phyloP scores from a whole-genome alignment of 2,888 invertebrate species.

The Cabera pusaria region DNA sequence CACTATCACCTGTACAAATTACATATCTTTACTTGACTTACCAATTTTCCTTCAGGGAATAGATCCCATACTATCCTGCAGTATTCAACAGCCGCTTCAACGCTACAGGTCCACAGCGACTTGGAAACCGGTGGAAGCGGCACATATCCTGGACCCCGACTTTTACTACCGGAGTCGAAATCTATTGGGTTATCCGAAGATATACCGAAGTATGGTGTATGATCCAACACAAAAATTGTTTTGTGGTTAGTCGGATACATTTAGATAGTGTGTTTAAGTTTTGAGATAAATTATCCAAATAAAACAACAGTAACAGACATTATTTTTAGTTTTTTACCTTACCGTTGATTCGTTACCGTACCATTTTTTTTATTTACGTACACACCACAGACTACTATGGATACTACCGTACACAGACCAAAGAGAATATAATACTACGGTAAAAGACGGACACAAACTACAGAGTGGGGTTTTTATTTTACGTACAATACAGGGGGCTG shows the following conservation, averaged over 20 bases:
- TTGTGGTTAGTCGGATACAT: constrained; percentile 94
- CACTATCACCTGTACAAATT: no score
- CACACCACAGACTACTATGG: no score
- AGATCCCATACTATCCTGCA: constrained; percentile 98
- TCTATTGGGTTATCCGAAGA: constrained; percentile 92
- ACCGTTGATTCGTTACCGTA: no score
- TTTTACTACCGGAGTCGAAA: constrained; percentile 88
- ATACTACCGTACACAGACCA: no score
- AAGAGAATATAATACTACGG: no score
- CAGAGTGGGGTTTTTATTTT: no score
- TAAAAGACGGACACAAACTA: no score
- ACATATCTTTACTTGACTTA: no score
- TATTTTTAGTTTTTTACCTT: no score
- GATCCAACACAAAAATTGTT: constrained; percentile 97
- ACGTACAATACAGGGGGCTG: no score
- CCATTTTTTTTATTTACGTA: no score
- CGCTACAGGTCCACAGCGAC: constrained; percentile 97
- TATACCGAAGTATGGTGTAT: constrained; percentile 95
- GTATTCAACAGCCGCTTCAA: constrained; percentile 97
- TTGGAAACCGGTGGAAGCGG: constrained; percentile 94
- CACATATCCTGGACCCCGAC: constrained; percentile 87
- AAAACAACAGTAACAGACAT: neutral
- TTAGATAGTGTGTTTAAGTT: neutral
- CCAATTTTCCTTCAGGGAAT: constrained; percentile 95
- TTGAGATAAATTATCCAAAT: no score